Evolutionary conservation across 1,140 invertebrate species (phyloP).

Genomic region (Melanaphis sacchari): DNA sequence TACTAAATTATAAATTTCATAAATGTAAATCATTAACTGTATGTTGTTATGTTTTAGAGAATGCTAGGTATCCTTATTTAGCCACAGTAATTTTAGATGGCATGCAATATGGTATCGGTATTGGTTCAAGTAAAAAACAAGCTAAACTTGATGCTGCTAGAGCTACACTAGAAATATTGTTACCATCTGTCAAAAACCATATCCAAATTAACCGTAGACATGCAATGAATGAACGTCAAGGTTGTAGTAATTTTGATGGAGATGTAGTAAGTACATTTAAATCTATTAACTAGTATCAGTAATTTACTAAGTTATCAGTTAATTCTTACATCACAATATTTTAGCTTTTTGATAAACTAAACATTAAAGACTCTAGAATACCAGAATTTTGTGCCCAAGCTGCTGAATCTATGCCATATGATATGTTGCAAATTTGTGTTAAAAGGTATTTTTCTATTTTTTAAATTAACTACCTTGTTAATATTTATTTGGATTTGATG

Average conservation of each 20-base stretch:
- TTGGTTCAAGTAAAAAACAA: constrained; percentile 92
- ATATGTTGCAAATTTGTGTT: constrained; percentile 89
- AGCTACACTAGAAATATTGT: constrained; percentile 88
- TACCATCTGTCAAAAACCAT: constrained; percentile 86
- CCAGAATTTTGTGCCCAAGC: constrained; percentile 92
- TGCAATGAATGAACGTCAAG: constrained; percentile 45
- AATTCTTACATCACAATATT: not conserved
- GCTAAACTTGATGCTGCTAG: constrained; percentile 92
- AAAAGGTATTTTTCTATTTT: constrained; percentile 69
- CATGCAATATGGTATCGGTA: constrained; percentile 91
- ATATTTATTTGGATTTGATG: not conserved
- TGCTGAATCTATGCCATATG: constrained; percentile 92
- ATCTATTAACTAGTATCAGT: not conserved
- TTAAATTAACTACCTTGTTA: not conserved
- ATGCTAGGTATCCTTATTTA: constrained; percentile 90
- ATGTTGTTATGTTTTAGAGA: constrained; percentile 68
- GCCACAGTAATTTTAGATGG: constrained; percentile 91
- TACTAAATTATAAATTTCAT: not conserved
- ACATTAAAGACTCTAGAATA: constrained; percentile 90
- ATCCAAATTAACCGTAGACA: constrained; percentile 34
- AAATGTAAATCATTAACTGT: not conserved
- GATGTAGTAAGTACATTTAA: constrained; percentile 54
- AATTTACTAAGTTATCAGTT: not conserved
- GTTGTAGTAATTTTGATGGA: constrained; percentile 44
- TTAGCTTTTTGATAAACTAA: constrained; percentile 93